Evolutionary conservation across 2,888 invertebrate species (phyloP).

Genomic region (Drosophila paracracens): DNA sequence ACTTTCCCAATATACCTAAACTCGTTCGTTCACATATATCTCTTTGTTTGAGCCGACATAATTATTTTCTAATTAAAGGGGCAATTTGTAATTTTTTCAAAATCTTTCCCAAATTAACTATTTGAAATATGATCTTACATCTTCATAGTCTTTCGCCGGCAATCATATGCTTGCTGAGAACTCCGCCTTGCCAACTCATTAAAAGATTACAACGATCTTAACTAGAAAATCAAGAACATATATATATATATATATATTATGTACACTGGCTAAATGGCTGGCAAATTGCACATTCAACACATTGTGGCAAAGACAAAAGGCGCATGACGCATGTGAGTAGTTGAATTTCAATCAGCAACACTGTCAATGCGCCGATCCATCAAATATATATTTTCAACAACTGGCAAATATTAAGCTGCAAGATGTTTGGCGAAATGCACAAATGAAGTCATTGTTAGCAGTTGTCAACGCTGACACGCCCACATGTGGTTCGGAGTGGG

Average conservation of each 20-base stretch:
- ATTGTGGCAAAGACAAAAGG: conserved; percentile 68
- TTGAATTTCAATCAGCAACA: conserved; percentile 49
- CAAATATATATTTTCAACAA: conserved; percentile 23
- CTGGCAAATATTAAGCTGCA: conserved; percentile 69
- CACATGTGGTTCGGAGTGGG: conserved; percentile 10
- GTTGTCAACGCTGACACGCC: conserved; percentile 76
- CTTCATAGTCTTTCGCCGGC: conserved; percentile 1
- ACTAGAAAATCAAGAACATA: conserved; percentile 49
- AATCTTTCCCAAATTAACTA: background rate
- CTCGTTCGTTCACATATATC: background rate
- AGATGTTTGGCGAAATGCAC: conserved; percentile 42
- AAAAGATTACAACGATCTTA: conserved; percentile 61
- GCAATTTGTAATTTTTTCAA: background rate
- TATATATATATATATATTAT: conserved; percentile 5
- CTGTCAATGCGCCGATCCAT: conserved; percentile 52
- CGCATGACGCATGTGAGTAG: conserved; percentile 36
- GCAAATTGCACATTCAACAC: conserved; percentile 70
- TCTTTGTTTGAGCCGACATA: background rate
- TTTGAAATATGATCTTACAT: conserved; percentile 3
- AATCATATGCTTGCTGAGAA: conserved; percentile 15
- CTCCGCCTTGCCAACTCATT: conserved; percentile 25
- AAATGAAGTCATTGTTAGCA: conserved; percentile 79
- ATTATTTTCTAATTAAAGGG: background rate
- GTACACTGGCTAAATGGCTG: conserved; percentile 41
- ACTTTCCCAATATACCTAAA: background rate